phyloP scores from a whole-genome alignment of 2,113 vertebrate genomes.

The Nycticryphes semicollaris region DNA sequence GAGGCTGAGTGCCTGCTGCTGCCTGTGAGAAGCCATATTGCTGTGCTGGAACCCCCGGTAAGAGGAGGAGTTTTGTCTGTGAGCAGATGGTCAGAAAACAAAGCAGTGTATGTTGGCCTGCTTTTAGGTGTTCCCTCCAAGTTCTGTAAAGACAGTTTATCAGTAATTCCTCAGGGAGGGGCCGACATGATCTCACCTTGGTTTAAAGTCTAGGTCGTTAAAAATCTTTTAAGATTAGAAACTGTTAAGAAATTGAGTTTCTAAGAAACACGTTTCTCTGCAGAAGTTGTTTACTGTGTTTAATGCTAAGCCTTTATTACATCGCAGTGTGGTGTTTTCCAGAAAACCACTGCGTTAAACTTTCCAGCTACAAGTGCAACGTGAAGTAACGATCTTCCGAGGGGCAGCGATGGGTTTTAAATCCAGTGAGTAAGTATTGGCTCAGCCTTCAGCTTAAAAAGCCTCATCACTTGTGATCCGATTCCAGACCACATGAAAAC shows the following conservation, averaged over 20 bases:
- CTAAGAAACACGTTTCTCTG: neutral
- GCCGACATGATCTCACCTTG: neutral
- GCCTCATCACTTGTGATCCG: neutral
- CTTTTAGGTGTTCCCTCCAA: neutral
- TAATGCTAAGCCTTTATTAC: neutral
- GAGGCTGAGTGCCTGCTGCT: neutral
- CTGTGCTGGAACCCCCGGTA: neutral
- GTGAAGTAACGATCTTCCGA: neutral
- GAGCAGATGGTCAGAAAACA: neutral
- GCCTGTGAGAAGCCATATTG: neutral
- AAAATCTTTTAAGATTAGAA: neutral
- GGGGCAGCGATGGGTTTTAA: neutral
- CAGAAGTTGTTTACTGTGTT: neutral
- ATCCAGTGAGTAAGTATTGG: neutral
- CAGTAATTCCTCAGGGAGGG: neutral
- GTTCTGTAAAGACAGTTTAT: neutral
- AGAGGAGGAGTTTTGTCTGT: neutral
- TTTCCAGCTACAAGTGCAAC: neutral
- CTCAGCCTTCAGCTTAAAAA: neutral
- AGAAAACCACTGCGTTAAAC: neutral
- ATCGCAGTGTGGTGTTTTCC: neutral
- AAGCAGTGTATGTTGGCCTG: neutral
- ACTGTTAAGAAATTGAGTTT: neutral
- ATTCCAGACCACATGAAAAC: slow-evolving; percentile 17
- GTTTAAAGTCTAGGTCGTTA: neutral